Base-by-base conservation (phyloP, 2,113 vertebrate species). In the Oreochromis aureus region DNA sequence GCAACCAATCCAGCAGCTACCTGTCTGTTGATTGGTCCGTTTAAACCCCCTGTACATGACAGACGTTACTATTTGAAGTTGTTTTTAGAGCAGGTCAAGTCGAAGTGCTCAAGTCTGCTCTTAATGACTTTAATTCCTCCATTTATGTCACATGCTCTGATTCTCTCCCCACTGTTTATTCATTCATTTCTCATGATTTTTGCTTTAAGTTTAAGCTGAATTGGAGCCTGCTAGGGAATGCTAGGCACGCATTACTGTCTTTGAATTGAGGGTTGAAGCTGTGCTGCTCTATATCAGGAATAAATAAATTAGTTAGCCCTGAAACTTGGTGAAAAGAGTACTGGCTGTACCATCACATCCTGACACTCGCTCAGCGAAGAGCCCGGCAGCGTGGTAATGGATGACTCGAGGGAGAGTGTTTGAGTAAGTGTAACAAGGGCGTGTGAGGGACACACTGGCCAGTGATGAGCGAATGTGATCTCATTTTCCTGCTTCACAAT, bases 11-110 rank as follows among this genome's bases (percentile, higher is more conserved):
- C 55, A 85, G 22, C 30, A 15, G 13, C 80, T 53, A 2, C 11
- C 39, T 85, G 51, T 30, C 7, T 54, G 5, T 85, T 71, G 80
- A 95, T 93, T 96, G 94, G 91, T 32, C 58, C 9, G 11, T 94
- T 4, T 44, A 55, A 27, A 80, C 32, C 16, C n/a, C 48, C 41
- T 12, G 18, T 53, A 46, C 30, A 86, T 36, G 10, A 39, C 34
- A 69, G 9, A 10, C 41, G 34, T 32, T 3, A 19, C 46, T 81
- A 22, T 44, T 87, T 87, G 24, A 34, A 76, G 54, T 51, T 56
- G 22, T 61, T 24, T 78, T 87, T 13, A 3, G 71, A 39, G 36
- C 18, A 51, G 82, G 41, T 73, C 12, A 82, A 71, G 54, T 78
- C 6, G 19, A 71, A 86, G 36, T 80, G 59, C 84, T 83, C 44